Base-by-base conservation (phyloP, 2,797 vertebrate species). In the Mormyrops attenuatus region DNA sequence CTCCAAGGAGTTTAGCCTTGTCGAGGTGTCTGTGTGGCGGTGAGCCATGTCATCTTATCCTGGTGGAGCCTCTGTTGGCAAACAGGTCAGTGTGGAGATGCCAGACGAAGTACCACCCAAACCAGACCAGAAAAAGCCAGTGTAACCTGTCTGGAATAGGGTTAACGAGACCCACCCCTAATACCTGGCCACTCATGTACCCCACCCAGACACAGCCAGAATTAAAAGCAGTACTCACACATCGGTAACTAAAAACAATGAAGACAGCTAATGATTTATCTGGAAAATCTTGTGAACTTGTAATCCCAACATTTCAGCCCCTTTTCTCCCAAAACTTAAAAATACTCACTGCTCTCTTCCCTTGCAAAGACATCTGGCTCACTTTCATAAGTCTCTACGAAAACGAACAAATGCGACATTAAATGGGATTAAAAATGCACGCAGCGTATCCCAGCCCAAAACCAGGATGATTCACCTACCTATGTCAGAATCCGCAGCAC, bases 331-430 rank as follows among this genome's bases (percentile, higher is more conserved):
- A 15, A 55, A 34, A 41, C 5, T 9, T 38, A 89, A 22, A 53
- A 88, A 26, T 38, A 57, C 89, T 57, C 88, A 93, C 93, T 90
- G 92, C 30, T 87, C 7, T 88, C 85, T n/a, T 80, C 84, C 69
- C 52, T 82, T 15, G 89, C 89, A 49, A 4, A 22, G 1, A 88
- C 0, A 17, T 57, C 52, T 8, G 22, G 1, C 3, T 91, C 89
- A 20, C 50, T 26, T 5, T 89, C 55, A 66, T 22, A 44, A 9
- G 38, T 22, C 26, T 85, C 80, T 85, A 47, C 5, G 13, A 89
- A 53, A 47, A 86, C 34, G 13, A 34, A 50, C 22, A 30, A 55
- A 34, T 57, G 9, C 1, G 2, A 3, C 41, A 7, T 30, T 38
- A 41, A 26, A 22, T 49, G 73, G 30, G 22, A 38, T 55, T 55